Evolutionary conservation across 2,797 vertebrate genomes (phyloP).

Genomic region (Anguilla pacifica): DNA sequence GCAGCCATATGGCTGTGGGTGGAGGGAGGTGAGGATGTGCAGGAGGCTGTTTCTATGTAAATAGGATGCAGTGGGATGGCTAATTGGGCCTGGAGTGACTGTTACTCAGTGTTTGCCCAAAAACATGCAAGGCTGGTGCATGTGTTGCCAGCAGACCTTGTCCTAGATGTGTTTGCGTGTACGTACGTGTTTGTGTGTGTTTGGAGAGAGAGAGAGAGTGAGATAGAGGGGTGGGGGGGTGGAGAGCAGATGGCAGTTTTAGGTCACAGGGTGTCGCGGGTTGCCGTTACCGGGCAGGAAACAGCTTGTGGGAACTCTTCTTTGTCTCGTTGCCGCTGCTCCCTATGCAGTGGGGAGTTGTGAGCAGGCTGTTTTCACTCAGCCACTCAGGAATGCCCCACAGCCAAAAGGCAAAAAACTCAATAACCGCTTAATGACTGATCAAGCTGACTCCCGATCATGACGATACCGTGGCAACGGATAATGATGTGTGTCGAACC

Average conservation of each 20-base stretch:
- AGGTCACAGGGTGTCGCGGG: constrained; percentile 49
- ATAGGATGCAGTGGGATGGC: constrained; percentile 1
- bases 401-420: not conserved
- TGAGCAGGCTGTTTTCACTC: not conserved
- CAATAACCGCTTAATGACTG: too few relatives aligned
- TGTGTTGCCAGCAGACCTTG: not conserved
- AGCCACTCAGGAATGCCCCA: not conserved
- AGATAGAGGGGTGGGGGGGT: not conserved
- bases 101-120: not conserved
- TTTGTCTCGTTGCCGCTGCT: constrained; percentile 22
- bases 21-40: not conserved
- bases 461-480: not conserved
- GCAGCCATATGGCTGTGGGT: constrained; percentile 8
- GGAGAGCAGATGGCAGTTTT: constrained; percentile 63
- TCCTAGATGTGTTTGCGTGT: not conserved
- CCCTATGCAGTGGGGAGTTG: not conserved
- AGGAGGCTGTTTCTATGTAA: not conserved
- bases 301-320: constrained; percentile 53
- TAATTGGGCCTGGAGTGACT: not conserved
- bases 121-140: not conserved
- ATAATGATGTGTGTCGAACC: not conserved
- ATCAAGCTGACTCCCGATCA: not conserved
- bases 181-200: not conserved
- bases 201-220: constrained; percentile 47
- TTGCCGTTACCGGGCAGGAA: constrained; percentile 53